A percentile compares a stretch with the other conserved stretches of the same genome.
Conservation (phyloP, 2,113 vertebrate species). For the Dinomys branickii region DNA sequence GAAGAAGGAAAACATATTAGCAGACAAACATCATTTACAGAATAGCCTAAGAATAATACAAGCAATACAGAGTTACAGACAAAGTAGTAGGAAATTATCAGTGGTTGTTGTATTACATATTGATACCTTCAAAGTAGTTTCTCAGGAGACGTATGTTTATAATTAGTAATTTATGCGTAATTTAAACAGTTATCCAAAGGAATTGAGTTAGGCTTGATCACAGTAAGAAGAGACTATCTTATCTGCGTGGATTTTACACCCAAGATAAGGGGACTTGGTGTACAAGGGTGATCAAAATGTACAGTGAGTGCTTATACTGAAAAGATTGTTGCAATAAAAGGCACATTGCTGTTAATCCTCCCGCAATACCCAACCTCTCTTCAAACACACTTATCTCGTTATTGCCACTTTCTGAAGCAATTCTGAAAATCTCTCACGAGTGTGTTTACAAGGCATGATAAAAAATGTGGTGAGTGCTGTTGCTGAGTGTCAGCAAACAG, state of each 20-base stretch:
- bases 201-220: constrained; percentile 7
- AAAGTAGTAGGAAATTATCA: too few species aligned
- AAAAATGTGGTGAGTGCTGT: neutral
- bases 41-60: too few species aligned
- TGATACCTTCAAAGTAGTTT: too few species aligned
- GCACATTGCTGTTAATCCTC: neutral
- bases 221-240: constrained; percentile 14
- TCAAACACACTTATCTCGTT: neutral
- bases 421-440: neutral
- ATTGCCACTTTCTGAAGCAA: neutral
- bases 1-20: too few species aligned
- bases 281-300: neutral
- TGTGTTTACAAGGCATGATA: neutral
- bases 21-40: too few species aligned
- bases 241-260: neutral
- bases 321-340: neutral
- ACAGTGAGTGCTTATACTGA: neutral
- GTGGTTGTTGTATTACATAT: too few species aligned
- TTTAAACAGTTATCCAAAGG: neutral
- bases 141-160: constrained; percentile 40
- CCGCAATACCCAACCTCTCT: neutral
- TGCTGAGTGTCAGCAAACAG: neutral
- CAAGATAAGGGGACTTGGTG: neutral
- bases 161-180: neutral
- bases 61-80: too few species aligned